Conservation (phyloP, 2,113 vertebrate genomes). For the Porphyrio hochstetteri region DNA sequence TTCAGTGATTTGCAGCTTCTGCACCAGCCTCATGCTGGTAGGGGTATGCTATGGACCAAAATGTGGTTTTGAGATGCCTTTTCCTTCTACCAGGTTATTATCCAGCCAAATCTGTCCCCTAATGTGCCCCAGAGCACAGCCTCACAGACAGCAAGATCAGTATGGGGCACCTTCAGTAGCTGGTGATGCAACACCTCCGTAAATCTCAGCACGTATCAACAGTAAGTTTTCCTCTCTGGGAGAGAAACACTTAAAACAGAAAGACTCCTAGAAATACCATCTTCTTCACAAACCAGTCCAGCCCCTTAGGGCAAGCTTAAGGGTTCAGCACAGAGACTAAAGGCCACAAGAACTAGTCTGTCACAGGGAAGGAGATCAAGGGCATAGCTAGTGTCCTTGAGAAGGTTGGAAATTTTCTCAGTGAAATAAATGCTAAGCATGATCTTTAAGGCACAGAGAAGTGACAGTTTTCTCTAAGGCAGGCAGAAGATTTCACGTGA, state of each 20-base stretch:
- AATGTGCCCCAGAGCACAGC: fast-evolving
- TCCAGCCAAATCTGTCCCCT: not conserved
- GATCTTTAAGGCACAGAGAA: not conserved
- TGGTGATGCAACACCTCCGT: not conserved
- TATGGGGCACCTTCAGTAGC: not conserved
- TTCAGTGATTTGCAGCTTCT: not conserved
- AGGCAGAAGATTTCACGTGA: not conserved
- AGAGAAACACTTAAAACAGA: not conserved
- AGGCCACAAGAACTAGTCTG: not conserved
- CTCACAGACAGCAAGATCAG: not conserved
- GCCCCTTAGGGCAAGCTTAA: not conserved
- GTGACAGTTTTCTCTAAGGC: not conserved
- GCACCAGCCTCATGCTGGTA: fast-evolving
- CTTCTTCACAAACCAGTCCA: not conserved
- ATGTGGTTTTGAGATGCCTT: not conserved
- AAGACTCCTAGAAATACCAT: not conserved
- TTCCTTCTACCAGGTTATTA: not conserved
- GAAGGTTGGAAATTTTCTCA: constrained; percentile 17
- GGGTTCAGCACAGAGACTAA: not conserved
- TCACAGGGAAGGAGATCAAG: constrained; percentile 41
- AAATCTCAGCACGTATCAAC: not conserved
- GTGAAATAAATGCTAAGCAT: constrained; percentile 2
- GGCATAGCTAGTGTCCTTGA: not conserved
- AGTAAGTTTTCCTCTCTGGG: not conserved
- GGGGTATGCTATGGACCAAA: no score